These are phyloP conservation scores for Heliconius charithonia DNA, from an alignment of 2,888 invertebrate genomes.

Conservation along the genomic window DNA sequence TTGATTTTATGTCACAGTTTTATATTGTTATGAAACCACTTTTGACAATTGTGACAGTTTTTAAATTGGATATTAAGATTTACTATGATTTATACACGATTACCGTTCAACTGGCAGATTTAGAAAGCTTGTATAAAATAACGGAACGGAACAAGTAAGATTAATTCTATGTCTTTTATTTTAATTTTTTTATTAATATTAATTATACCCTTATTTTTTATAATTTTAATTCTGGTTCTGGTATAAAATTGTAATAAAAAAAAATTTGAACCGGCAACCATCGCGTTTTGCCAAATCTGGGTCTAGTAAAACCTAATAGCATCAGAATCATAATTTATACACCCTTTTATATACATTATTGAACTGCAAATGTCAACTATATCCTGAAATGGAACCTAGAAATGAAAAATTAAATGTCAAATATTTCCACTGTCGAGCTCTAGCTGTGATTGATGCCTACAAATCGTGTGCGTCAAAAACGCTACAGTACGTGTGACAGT, in stretches of 20 bases:
- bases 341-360: not conserved
- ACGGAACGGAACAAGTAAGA: too few species aligned
- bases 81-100: too few species aligned
- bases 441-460: conserved; percentile 50
- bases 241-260: not conserved
- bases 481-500: conserved; percentile 44
- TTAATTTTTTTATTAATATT: too few species aligned
- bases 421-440: conserved; percentile 47
- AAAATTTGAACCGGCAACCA: not conserved
- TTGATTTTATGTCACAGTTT: not conserved
- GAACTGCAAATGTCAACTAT: conserved; percentile 15
- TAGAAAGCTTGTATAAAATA: too few species aligned
- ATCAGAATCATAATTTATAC: not conserved
- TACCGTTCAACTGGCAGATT: too few species aligned
- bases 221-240: not conserved
- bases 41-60: too few species aligned
- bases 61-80: too few species aligned
- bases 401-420: conserved; percentile 45
- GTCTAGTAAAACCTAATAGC: too few species aligned
- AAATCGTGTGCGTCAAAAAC: conserved; percentile 47
- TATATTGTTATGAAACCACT: too few species aligned
- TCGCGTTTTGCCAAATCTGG: not conserved
- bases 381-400: conserved; percentile 27
- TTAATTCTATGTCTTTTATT: not conserved
- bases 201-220: not conserved